Evolutionary conservation across 2,888 invertebrate species (phyloP).

Genomic region (Melikaiella ostensackeni): DNA sequence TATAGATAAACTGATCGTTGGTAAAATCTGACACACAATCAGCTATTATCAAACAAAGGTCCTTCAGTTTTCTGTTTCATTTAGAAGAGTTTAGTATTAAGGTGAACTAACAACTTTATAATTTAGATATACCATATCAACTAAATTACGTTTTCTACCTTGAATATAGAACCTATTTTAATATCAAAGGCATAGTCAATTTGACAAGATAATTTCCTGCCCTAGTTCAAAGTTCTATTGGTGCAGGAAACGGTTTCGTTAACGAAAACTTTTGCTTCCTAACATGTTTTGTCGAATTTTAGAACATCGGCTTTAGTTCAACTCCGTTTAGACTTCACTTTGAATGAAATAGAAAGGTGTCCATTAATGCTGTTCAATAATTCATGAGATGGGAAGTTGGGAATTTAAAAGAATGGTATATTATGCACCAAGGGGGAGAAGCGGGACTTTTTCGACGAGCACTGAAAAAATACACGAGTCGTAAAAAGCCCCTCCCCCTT

Average conservation of each 20-base stretch:
- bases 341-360: neutral
- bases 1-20: neutral
- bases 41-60: neutral
- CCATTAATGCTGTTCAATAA: neutral
- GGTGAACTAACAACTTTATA: neutral
- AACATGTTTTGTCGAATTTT: neutral
- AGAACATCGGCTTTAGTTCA: neutral
- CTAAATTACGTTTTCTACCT: neutral
- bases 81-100: neutral
- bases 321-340: neutral
- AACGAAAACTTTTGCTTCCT: neutral
- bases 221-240: neutral
- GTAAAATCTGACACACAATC: no score
- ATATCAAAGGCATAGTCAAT: conserved; percentile 4
- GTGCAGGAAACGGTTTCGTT: neutral
- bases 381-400: neutral
- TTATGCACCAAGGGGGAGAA: no score
- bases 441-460: no score
- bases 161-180: no score
- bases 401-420: neutral
- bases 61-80: neutral
- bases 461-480: no score
- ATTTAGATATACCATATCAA: no score
- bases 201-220: neutral
- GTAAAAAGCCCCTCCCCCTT: no score